Conservation (phyloP, 2,113 vertebrate genomes). For the Hydrochoerus hydrochaeris region DNA sequence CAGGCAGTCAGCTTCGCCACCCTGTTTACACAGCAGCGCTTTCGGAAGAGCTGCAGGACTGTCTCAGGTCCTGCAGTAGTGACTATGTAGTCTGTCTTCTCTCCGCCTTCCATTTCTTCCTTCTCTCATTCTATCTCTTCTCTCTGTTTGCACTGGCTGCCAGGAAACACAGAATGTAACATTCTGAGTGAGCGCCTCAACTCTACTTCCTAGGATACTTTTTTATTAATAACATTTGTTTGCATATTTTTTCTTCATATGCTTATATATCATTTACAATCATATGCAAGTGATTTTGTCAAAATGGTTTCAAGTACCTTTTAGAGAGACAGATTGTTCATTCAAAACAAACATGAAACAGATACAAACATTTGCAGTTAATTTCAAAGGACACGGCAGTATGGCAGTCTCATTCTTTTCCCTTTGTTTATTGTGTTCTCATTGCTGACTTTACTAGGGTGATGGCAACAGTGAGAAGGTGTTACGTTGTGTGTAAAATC, state of each 20-base stretch:
- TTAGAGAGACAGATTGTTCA: not conserved
- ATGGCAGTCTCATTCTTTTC: not conserved
- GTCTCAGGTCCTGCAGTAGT: not conserved
- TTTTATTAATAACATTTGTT: not conserved
- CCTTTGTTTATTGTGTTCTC: not conserved
- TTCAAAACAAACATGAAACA: not conserved
- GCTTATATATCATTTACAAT: not conserved
- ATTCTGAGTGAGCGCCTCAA: not conserved
- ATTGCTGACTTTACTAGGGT: not conserved
- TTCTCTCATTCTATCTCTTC: not conserved
- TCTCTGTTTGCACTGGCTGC: slow-evolving; percentile 10
- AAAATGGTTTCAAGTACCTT: not conserved
- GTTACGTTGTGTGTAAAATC: slow-evolving; percentile 55
- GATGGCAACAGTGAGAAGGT: not conserved
- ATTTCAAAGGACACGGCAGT: not conserved
- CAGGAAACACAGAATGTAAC: not conserved
- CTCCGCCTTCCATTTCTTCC: not conserved
- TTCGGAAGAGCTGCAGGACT: not conserved
- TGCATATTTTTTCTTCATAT: not conserved
- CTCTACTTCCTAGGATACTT: not conserved
- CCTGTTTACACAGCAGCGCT: not conserved
- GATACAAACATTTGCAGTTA: not conserved
- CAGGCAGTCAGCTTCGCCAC: not conserved
- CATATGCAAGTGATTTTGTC: not conserved
- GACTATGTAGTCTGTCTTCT: not conserved